Evolutionary conservation across 92 coral and sea anemone genomes (phyloP), one percentile per base, ranked within the genome.

Genomic region (Palythoa grandis): DNA sequence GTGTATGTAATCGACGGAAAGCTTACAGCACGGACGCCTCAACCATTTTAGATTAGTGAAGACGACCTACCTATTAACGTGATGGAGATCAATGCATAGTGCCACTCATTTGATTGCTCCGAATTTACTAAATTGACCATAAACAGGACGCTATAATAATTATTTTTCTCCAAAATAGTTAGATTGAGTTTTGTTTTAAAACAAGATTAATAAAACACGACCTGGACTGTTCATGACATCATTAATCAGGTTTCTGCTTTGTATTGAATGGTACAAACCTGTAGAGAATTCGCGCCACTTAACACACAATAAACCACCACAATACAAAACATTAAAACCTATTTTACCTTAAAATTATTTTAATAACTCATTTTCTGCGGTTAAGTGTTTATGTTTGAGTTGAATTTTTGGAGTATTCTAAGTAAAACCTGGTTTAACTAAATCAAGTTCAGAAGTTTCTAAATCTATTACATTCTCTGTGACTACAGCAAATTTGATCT

Each of bases 161-260:
- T 22, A 25, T 4, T 80, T 65, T 80, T n/a, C 52, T 39, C 53
- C n/a, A 47, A 67, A 65, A 15, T 48, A 43, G 12, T 7, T 43
- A 48, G 24, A 20, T 25, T 29, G 7, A 23, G 15, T 13, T 66
- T 53, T 57, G 69, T 65, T 37, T 24, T 17, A 66, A 80, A 80
- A 60, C 61, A 50, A 25, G n/a, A 80, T 80, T 13, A 80, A 80
- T 80, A 80, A 80, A 40, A 47, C 23, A 80, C 60, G 74, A 66
- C 47, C 47, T 35, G 17, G 60, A 52, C 1, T 63, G 85, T 5
- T 7, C 14, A 66, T 80, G 85, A 80, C 74, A 60, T 80, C 85
- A 80, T 80, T 7, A 35, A 23, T 63, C 85, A 15, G 85, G 85
- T 80, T 80, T 58, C 66, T 48, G 61, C 72, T 80, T 80, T 80